Evolutionary conservation across 2,113 vertebrate species (phyloP).

Genomic region (Gallinago jamesoni): DNA sequence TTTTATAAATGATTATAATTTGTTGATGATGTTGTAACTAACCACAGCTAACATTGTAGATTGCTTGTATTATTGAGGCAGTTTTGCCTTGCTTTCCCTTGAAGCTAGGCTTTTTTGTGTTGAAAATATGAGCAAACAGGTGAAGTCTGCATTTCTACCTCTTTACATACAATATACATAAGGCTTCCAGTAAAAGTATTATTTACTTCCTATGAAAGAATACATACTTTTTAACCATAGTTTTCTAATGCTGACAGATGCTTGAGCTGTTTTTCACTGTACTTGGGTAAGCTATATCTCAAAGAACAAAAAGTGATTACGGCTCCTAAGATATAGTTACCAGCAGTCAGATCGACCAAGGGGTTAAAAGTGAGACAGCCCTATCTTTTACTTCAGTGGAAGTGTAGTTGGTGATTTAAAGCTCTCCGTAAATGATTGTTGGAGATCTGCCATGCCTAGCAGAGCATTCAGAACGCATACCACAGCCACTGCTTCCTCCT

Average conservation of each 20-base stretch:
- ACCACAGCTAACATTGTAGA: background rate
- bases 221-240: background rate
- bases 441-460: conserved; percentile 65
- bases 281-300: background rate
- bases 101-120: background rate
- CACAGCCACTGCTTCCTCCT: conserved; percentile 26
- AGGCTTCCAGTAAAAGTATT: background rate
- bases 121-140: background rate
- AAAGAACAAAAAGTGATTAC: background rate
- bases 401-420: conserved; percentile 68
- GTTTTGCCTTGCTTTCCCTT: background rate
- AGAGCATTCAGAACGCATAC: conserved; percentile 37
- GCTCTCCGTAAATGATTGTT: conserved; percentile 78
- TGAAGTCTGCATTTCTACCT: background rate
- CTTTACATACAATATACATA: background rate
- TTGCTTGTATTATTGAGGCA: background rate
- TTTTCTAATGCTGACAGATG: background rate
- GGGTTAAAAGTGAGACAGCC: conserved; percentile 70
- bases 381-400: conserved; percentile 52
- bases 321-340: background rate
- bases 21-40: background rate
- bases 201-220: background rate
- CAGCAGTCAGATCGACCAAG: background rate
- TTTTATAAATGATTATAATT: background rate
- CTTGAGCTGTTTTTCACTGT: background rate